phyloP scores from a whole-genome alignment of 2,113 vertebrate genomes.

The Clupea harengus region DNA sequence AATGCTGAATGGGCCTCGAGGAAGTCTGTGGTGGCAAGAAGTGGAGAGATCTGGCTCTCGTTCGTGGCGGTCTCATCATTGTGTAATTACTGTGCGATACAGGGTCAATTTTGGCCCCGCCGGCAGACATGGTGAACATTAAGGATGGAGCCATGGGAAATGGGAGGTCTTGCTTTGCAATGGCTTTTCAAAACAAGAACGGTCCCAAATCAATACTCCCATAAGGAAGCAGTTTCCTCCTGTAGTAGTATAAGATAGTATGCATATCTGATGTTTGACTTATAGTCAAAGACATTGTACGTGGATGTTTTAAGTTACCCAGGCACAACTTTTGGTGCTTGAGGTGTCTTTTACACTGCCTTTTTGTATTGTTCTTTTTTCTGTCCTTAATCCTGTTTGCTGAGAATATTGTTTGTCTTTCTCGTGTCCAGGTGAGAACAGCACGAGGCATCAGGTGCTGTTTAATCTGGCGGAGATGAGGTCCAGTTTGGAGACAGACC shows the following conservation, averaged over 20 bases:
- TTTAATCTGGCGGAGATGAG: slow-evolving; percentile 61
- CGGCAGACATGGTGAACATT: slow-evolving; percentile 24
- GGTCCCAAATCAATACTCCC: not conserved
- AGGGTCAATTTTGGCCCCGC: slow-evolving; percentile 35
- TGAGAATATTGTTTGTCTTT: too few species aligned
- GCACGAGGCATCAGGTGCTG: not conserved
- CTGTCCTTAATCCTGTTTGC: not conserved
- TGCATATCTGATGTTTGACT: not conserved
- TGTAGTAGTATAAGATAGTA: too few species aligned
- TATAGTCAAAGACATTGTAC: not conserved
- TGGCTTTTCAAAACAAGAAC: not conserved
- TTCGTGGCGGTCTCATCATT: slow-evolving; percentile 20
- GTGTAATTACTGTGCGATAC: slow-evolving; percentile 45
- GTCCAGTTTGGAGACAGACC: slow-evolving; percentile 34
- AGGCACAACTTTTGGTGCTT: too few species aligned
- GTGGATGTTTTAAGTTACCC: not conserved
- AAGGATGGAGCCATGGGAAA: slow-evolving; percentile 20
- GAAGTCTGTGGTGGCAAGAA: slow-evolving; percentile 22
- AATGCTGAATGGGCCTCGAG: not conserved
- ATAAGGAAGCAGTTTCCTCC: not conserved
- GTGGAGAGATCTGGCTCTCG: slow-evolving; percentile 28
- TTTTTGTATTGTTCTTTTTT: not conserved
- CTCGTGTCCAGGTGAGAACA: slow-evolving; percentile 9
- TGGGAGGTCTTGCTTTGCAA: slow-evolving; percentile 11
- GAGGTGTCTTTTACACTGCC: not conserved